phyloP scores from a whole-genome alignment of 2,113 vertebrate genomes.

The Macrotus californicus region DNA sequence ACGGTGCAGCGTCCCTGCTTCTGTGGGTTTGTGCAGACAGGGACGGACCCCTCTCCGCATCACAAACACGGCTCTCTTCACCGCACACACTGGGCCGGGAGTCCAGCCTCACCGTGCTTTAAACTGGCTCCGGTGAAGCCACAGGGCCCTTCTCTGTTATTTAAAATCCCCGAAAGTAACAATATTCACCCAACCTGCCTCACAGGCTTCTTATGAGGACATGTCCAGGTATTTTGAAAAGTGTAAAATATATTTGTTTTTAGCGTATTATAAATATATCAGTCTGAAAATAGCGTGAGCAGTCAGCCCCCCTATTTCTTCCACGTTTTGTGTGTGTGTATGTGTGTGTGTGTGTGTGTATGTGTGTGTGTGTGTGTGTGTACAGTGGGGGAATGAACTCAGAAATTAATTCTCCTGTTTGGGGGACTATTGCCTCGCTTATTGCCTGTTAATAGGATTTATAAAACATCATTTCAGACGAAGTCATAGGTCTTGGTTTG shows the following conservation, averaged over 20 bases:
- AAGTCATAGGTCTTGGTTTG: conserved; percentile 60
- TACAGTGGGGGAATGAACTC: conserved; percentile 30
- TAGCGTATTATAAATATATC: neutral
- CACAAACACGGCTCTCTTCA: neutral
- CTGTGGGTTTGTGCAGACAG: neutral
- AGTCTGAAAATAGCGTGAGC: neutral
- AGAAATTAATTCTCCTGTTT: conserved; percentile 60
- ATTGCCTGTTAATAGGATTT: conserved; percentile 61
- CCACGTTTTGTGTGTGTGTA: conserved; percentile 15
- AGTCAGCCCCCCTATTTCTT: neutral
- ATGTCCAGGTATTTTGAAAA: neutral
- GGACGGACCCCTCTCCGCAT: neutral
- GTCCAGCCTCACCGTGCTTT: neutral
- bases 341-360: neutral
- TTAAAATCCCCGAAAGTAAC: neutral
- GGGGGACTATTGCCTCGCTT: conserved; percentile 42
- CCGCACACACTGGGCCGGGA: accelerated
- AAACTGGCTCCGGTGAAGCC: neutral
- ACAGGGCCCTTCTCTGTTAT: neutral
- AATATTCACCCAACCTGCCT: neutral
- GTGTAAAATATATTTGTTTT: neutral
- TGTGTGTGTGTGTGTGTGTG: neutral
- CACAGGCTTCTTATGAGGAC: neutral
- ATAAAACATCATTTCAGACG: conserved; percentile 69
- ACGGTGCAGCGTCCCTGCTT: neutral